Evolutionary conservation across 2,888 invertebrate genomes (phyloP), one percentile per base, ranked within the genome.

Genomic region (Sinelater perroti): DNA sequence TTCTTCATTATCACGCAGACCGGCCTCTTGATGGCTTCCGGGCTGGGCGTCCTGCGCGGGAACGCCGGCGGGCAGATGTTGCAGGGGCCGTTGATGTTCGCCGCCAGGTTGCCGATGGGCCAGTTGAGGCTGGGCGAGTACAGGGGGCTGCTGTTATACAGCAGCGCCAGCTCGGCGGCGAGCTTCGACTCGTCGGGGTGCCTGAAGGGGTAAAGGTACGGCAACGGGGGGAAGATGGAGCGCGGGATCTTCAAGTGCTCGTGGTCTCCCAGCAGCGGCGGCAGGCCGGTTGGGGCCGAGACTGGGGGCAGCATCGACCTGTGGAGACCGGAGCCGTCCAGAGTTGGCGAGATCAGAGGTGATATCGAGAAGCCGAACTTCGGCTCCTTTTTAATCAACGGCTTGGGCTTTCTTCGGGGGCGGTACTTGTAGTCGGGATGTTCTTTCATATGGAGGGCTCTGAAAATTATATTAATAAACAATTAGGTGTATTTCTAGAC

Each of bases 401-500:
- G 89, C 76, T 93, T 93, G 2, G 93, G 93, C 78, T 94, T 93
- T 71, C 93, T 82, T 50, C 93, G 83, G 7, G 93, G 93, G 35
- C 93, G 85, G 81, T 93, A 94, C 79, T 94, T 94, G 83, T 94
- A 94, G 80, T 94, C 93, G 3, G 93, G 94, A 72, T 93, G 93
- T 75, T 94, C 93, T 79, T 93, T 93, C 93, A 94, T 94, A 83
- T 94, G 93, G 7, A 94, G 83, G 26, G 93, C 93, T 77, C 93
- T 94, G 85, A 17, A 81, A 81, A 55, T n/a, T n/a, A n/a, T n/a
- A n/a, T n/a, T n/a, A n/a, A n/a, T n/a, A n/a, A n/a, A n/a, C n/a
- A n/a, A n/a, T n/a, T n/a, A n/a, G n/a, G n/a, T n/a, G n/a, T n/a
- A n/a, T n/a, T n/a, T n/a, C n/a, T n/a, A n/a, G n/a, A n/a, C n/a